Percentiles rank a stretch among this genome's conserved stretches.
Conservation (phyloP, 64 coral and sea anemone species). For the Anthopleura sola region DNA sequence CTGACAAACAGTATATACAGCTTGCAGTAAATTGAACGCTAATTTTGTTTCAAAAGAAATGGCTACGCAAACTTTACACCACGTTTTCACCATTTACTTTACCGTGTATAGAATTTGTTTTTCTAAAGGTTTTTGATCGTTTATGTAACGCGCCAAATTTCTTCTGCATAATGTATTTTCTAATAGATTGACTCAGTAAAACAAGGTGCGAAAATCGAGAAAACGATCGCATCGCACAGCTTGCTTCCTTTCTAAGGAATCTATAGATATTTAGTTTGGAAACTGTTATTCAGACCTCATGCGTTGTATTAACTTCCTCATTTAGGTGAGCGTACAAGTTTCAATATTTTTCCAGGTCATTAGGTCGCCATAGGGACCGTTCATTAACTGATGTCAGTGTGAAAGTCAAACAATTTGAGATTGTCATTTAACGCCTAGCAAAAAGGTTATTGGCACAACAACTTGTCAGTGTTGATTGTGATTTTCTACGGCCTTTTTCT, state of each 20-base stretch:
- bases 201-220: background rate
- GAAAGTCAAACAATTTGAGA: background rate
- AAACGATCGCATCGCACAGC: background rate
- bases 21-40: background rate
- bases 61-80: background rate
- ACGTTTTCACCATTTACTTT: background rate
- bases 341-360: slow-evolving; percentile 9
- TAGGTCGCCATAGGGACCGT: background rate
- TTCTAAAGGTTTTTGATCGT: background rate
- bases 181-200: background rate
- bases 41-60: background rate
- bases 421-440: background rate
- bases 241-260: background rate
- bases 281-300: background rate
- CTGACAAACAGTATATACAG: background rate
- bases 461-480: too few species aligned
- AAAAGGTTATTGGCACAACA: too few species aligned
- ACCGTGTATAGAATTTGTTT: background rate
- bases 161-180: background rate
- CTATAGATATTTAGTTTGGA: background rate
- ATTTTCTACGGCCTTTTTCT: too few species aligned
- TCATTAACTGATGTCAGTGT: background rate
- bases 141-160: background rate
- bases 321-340: background rate
- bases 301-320: background rate